Evolutionary conservation across 2,888 invertebrate genomes (phyloP).

Genomic region (Ennomos erosarius): DNA sequence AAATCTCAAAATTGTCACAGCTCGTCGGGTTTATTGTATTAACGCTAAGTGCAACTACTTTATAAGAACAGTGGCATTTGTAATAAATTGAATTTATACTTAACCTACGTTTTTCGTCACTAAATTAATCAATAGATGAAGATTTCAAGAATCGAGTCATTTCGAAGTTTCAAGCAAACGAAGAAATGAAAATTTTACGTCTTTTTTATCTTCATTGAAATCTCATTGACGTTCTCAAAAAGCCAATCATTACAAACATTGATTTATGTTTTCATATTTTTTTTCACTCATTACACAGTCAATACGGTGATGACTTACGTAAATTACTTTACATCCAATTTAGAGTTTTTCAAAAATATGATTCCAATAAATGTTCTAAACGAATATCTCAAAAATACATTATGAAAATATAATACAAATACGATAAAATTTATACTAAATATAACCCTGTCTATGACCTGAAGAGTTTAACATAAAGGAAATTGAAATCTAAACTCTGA

Average conservation of each 20-base stretch:
- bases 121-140: constrained; percentile 63
- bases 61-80: constrained; percentile 83
- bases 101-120: constrained; percentile 76
- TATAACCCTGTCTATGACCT: constrained; percentile 86
- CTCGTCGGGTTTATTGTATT: constrained; percentile 84
- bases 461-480: constrained; percentile 79
- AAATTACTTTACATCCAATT: constrained; percentile 78
- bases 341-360: constrained; percentile 83
- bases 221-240: constrained; percentile 38
- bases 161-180: constrained; percentile 50
- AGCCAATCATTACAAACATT: constrained; percentile 40
- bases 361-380: constrained; percentile 83
- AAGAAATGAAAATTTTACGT: constrained; percentile 38
- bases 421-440: constrained; percentile 85
- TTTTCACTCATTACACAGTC: constrained; percentile 50
- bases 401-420: constrained; percentile 85
- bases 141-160: constrained; percentile 58
- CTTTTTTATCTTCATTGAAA: constrained; percentile 41
- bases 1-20: constrained; percentile 86
- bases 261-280: constrained; percentile 33
- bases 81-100: constrained; percentile 84
- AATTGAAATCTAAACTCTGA: constrained; percentile 75
- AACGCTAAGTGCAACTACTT: constrained; percentile 84
- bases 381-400: constrained; percentile 84
- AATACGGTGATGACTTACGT: constrained; percentile 73